Evolutionary conservation across 2,797 vertebrate genomes (phyloP).

Genomic region (Microcaecilia unicolor): DNA sequence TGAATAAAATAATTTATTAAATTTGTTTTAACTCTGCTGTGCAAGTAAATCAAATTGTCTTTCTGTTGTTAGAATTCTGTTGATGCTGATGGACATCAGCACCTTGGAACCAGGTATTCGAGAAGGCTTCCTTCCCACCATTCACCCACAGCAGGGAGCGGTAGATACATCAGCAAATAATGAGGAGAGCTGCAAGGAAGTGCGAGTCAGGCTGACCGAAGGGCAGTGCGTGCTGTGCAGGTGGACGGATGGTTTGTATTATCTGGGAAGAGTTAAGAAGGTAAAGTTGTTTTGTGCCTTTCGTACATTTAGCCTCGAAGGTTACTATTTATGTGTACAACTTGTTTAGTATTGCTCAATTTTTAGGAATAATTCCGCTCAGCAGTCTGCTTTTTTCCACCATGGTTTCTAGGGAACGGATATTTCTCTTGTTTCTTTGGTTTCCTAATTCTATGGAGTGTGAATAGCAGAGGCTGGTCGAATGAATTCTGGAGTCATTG

Average conservation of each 20-base stretch:
- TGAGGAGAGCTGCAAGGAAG: constrained; percentile 41
- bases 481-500: no score
- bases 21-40: neutral
- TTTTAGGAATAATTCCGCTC: no score
- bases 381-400: no score
- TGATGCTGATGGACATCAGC: constrained; percentile 41
- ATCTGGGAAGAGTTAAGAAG: constrained; percentile 90
- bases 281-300: no score
- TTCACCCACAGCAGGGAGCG: constrained; percentile 35
- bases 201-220: constrained; percentile 67
- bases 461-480: no score
- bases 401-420: no score
- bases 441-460: no score
- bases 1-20: neutral
- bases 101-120: constrained; percentile 50
- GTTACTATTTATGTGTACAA: no score
- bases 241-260: constrained; percentile 93
- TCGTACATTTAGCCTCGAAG: no score
- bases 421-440: no score
- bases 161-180: constrained; percentile 17
- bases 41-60: no score
- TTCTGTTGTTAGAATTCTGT: constrained; percentile 22
- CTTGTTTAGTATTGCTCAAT: no score
- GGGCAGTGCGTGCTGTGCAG: constrained; percentile 89
- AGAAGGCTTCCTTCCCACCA: constrained; percentile 48